Evolutionary conservation across 2,797 vertebrate species (phyloP), one percentile per base, ranked within the genome.

Genomic region (Melanotaenia parkinsoni): DNA sequence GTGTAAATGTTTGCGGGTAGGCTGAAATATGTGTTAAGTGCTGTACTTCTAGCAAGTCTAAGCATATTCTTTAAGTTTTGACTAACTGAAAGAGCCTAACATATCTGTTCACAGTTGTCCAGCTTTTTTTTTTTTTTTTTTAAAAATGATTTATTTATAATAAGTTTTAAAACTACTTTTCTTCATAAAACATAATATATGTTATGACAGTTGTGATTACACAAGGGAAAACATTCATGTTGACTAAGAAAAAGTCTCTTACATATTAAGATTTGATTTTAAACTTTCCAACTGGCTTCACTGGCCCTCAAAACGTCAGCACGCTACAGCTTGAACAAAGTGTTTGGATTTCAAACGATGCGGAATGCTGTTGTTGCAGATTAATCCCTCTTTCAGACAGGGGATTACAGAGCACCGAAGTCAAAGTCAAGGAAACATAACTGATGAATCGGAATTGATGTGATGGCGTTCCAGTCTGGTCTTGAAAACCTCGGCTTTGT

Each of bases 311-410:
- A 83, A 86, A 79, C 67, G 64, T 86, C 63, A 56, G 70, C 64
- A 74, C 80, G 76, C 80, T 45, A 51, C 70, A 72, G 83, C 82
- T 76, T 70, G 64, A 80, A 75, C 78, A 74, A 86, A 72, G 59
- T 84, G 86, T 91, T 86, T 84, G 91, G 87, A 89, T 85, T 90
- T 86, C 40, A 79, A 86, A 82, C 86, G 33, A 77, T 85, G 83
- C 79, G 92, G 93, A 95, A 94, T 91, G 92, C 81, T 95, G 92
- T 93, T 95, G 80, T 86, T 91, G 90, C 86, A 93, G 90, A 91
- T 77, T 91, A 94, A 94, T 93, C 94, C 79, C 28, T 62, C 65
- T 86, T 92, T 88, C 86, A 86, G 89, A 80, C 80, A 71, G 84
- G 78, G 85, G 88, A 86, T 94, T 94, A 60, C 43, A 63, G 72